A percentile compares a stretch with the other conserved stretches of the same genome.
phyloP scores from a whole-genome alignment of 2,797 vertebrate species.

The Steatocranus sp. region DNA sequence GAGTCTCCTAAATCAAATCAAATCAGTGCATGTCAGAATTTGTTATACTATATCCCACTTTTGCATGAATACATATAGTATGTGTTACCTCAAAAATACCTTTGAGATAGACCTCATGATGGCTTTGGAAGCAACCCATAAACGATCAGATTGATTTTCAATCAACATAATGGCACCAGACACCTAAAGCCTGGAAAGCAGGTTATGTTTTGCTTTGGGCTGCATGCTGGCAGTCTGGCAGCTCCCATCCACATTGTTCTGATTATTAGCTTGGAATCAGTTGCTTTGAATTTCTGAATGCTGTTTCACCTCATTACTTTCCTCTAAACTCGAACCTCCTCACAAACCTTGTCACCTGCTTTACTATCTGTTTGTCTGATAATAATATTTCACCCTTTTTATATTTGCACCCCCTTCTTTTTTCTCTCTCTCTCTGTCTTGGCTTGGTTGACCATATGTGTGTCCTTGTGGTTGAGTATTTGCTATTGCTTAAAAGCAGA shows the following conservation, averaged over 20 bases:
- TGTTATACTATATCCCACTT: not conserved
- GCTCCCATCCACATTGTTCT: not conserved
- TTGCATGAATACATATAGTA: not conserved
- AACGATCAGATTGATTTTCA: not conserved
- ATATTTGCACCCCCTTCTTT: not conserved
- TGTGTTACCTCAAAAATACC: not conserved
- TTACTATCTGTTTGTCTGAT: not conserved
- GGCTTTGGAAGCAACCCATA: not conserved
- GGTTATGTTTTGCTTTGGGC: not conserved
- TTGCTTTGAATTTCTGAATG: not conserved
- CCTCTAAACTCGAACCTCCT: not conserved
- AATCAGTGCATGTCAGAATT: not conserved
- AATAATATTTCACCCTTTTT: not conserved
- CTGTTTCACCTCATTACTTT: not conserved
- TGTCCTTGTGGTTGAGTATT: not conserved
- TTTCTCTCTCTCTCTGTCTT: fast-evolving
- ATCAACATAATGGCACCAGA: not conserved
- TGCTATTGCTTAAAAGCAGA: not conserved
- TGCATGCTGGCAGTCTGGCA: not conserved
- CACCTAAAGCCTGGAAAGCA: not conserved
- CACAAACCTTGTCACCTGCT: not conserved
- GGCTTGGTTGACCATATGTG: not conserved
- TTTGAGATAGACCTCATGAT: not conserved
- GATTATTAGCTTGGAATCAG: not conserved
- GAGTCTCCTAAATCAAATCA: not conserved